Percentiles rank a stretch among this genome's conserved stretches.
These are phyloP conservation scores for Heteromyza rotundicornis DNA, from an alignment of 2,888 invertebrate genomes.

Conservation along the genomic window DNA sequence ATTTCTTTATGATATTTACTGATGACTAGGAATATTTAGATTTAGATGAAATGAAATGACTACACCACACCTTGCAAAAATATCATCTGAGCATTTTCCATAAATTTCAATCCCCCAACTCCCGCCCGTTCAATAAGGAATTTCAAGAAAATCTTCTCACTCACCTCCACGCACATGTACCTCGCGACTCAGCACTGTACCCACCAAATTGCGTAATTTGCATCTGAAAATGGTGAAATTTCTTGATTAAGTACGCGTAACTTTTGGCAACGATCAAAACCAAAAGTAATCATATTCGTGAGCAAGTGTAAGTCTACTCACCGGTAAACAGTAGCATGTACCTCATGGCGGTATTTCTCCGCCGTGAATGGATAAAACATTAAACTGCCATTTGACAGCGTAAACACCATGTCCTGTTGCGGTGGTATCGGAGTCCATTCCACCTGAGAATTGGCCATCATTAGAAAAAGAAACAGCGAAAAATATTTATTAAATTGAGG, in stretches of 20 bases:
- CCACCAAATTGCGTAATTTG: conserved; percentile 73
- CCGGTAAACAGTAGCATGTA: conserved; percentile 85
- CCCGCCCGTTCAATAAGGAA: too few relatives aligned
- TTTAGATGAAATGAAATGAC: too few relatives aligned
- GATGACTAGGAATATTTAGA: too few relatives aligned
- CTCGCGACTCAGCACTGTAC: conserved; percentile 81
- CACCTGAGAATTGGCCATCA: conserved; percentile 67
- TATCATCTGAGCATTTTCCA: not conserved
- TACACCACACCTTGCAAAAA: too few relatives aligned
- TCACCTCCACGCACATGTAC: conserved; percentile 90
- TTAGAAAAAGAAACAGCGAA: not conserved
- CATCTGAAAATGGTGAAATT: conserved; percentile 56
- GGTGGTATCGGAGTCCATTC: conserved; percentile 78
- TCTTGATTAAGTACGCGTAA: too few relatives aligned
- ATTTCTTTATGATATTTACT: not conserved
- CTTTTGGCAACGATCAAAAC: too few relatives aligned
- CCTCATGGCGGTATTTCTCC: conserved; percentile 80
- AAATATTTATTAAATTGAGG: conserved; percentile 4
- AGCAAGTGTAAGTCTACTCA: conserved; percentile 39
- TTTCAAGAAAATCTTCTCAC: conserved; percentile 43
- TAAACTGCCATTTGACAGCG: conserved; percentile 83
- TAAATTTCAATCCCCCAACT: not conserved
- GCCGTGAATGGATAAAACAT: conserved; percentile 84
- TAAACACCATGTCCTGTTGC: conserved; percentile 75
- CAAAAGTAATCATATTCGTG: too few relatives aligned